These are phyloP conservation scores for Drosophila histrio DNA, from an alignment of 2,888 invertebrate species.

Conservation along the genomic window DNA sequence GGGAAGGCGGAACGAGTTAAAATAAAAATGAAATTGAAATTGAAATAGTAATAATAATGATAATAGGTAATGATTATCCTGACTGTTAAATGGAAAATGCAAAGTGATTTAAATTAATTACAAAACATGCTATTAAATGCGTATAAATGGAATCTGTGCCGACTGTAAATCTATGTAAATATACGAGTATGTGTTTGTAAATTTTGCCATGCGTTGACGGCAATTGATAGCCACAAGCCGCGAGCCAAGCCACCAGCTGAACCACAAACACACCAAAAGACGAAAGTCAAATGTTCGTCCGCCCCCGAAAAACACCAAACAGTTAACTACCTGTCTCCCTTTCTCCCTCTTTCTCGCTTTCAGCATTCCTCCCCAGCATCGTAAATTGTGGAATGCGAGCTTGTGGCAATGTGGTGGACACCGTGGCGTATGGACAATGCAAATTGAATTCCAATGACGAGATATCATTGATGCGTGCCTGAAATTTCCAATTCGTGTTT, in stretches of 20 bases:
- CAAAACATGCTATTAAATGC: conserved; percentile 45
- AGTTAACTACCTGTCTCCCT: neutral
- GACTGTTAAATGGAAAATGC: conserved; percentile 13
- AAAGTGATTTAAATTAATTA: conserved; percentile 68
- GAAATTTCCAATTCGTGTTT: conserved; percentile 77
- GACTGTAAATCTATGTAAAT: conserved; percentile 3
- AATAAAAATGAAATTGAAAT: conserved; percentile 42
- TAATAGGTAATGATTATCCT: conserved; percentile 17
- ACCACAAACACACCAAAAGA: conserved; percentile 68
- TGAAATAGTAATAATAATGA: conserved; percentile 10
- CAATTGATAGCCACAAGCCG: conserved; percentile 60
- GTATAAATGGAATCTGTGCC: conserved; percentile 40
- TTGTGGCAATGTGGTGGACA: conserved; percentile 40
- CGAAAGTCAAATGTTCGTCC: conserved; percentile 55
- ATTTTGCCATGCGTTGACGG: conserved; percentile 32
- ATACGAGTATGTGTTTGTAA: conserved; percentile 3
- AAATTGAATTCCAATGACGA: conserved; percentile 79
- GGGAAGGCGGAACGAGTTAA: neutral
- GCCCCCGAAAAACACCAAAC: neutral
- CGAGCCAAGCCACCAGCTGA: conserved; percentile 44
- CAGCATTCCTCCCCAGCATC: neutral
- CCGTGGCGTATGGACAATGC: conserved; percentile 61
- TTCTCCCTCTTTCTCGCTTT: no score
- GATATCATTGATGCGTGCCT: conserved; percentile 77
- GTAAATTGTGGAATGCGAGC: conserved; percentile 33